Percentiles rank a stretch among this genome's conserved stretches.
Evolutionary conservation across 2,113 vertebrate species (phyloP).

Genomic region (Daphoenositta chrysoptera): DNA sequence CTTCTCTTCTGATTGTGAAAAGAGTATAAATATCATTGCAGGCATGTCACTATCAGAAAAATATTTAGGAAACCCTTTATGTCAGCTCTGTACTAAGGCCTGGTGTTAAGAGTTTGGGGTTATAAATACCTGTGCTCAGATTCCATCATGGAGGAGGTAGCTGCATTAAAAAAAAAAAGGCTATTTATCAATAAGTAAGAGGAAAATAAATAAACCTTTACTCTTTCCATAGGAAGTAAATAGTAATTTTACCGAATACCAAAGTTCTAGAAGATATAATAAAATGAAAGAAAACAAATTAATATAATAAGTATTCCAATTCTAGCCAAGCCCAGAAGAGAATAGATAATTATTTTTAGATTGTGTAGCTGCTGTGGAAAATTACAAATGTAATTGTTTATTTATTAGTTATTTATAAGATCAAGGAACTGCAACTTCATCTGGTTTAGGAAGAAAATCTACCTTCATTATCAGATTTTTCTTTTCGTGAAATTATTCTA

Average conservation of each 20-base stretch:
- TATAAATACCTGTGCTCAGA: neutral
- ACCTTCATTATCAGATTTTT: neutral
- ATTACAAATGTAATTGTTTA: neutral
- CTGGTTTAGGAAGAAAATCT: neutral
- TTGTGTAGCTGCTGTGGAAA: neutral
- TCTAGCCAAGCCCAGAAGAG: neutral
- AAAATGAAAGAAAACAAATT: neutral
- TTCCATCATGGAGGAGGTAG: neutral
- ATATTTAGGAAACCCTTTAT: neutral
- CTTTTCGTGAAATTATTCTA: neutral
- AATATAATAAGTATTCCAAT: neutral
- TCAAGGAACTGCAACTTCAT: neutral
- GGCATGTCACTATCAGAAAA: neutral
- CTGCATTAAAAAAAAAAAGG: neutral
- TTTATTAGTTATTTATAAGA: neutral
- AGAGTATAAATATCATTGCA: neutral
- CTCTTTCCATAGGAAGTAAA: neutral
- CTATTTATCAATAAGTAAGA: neutral
- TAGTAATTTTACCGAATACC: neutral
- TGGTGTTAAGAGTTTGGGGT: rapidly evolving
- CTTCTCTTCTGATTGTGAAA: neutral
- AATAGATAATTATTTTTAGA: neutral
- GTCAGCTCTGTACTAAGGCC: neutral
- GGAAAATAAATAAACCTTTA: neutral
- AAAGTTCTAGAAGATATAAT: neutral